Evolutionary conservation across 1,140 invertebrate genomes (phyloP).

Genomic region (Carposina sasakii): DNA sequence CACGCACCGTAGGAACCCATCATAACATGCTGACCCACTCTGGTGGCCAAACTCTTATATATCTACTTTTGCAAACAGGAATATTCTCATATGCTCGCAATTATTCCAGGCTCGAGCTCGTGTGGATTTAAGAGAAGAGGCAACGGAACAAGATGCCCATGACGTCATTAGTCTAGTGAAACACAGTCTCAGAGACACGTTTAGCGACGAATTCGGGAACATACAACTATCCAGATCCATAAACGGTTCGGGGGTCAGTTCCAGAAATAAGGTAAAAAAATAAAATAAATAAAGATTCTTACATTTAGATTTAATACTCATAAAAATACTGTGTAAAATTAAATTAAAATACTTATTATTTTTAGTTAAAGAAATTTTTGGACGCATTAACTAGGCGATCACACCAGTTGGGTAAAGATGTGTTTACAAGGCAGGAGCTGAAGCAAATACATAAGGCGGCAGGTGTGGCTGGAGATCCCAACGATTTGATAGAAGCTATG

Average conservation of each 20-base stretch:
- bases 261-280: slow-evolving; percentile 75
- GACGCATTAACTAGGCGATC: slow-evolving; percentile 78
- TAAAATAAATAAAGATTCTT: neutral
- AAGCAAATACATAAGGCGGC: slow-evolving; percentile 80
- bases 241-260: slow-evolving; percentile 82
- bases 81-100: too few species aligned
- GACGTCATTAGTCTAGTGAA: slow-evolving; percentile 91
- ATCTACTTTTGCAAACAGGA: too few species aligned
- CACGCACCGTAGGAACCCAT: too few species aligned
- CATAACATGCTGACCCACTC: too few species aligned
- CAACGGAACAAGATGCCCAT: slow-evolving; percentile 84
- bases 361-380: slow-evolving; percentile 84
- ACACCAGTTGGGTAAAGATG: slow-evolving; percentile 76
- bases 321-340: neutral
- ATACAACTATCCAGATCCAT: slow-evolving; percentile 81
- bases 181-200: slow-evolving; percentile 85
- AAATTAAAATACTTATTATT: slow-evolving; percentile 5
- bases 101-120: slow-evolving; percentile 83
- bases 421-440: slow-evolving; percentile 83
- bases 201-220: slow-evolving; percentile 79
- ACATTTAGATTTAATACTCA: neutral
- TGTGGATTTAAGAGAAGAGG: slow-evolving; percentile 86
- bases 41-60: too few species aligned
- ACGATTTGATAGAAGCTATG: slow-evolving; percentile 81
- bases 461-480: slow-evolving; percentile 75